Conservation (phyloP, 2,888 invertebrate species). For the Drosophila mimetica region DNA sequence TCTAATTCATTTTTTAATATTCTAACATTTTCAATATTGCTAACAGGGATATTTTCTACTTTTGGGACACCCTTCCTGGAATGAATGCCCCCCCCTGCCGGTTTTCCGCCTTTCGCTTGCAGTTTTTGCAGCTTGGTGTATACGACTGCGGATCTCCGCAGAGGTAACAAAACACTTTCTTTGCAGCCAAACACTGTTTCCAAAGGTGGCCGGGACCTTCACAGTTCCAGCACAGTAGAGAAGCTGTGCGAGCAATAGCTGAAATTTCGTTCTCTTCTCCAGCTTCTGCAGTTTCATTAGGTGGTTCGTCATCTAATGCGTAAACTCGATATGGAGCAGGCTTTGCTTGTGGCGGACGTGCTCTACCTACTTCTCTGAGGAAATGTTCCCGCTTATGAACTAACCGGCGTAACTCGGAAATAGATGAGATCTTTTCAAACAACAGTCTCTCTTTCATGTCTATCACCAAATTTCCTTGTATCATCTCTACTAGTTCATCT, state of each 20-base stretch:
- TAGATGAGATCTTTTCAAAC: slow-evolving; percentile 2
- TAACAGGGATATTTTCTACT: not conserved
- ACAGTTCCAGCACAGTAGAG: slow-evolving; percentile 4
- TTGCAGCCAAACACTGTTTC: slow-evolving; percentile 4
- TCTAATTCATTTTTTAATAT: not conserved
- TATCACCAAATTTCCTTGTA: slow-evolving; percentile 3
- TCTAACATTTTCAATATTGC: not conserved
- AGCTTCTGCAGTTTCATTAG: not conserved
- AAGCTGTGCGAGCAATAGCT: not conserved
- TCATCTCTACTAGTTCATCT: slow-evolving; percentile 8
- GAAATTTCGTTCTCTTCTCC: not conserved
- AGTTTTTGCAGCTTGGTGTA: not conserved
- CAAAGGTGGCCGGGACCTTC: not conserved
- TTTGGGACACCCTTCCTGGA: slow-evolving; percentile 3
- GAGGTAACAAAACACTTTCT: not conserved
- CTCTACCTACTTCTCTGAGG: not conserved
- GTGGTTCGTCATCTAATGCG: not conserved
- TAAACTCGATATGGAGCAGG: not conserved
- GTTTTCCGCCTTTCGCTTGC: slow-evolving; percentile 1
- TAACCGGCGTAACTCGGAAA: slow-evolving; percentile 1
- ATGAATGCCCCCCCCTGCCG: not conserved
- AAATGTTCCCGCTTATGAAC: not conserved
- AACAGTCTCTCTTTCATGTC: slow-evolving; percentile 2
- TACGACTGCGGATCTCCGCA: slow-evolving; percentile 2
- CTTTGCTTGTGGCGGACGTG: not conserved